Evolutionary conservation across 1,140 invertebrate species (phyloP).

Genomic region (Aphidius ervi): DNA sequence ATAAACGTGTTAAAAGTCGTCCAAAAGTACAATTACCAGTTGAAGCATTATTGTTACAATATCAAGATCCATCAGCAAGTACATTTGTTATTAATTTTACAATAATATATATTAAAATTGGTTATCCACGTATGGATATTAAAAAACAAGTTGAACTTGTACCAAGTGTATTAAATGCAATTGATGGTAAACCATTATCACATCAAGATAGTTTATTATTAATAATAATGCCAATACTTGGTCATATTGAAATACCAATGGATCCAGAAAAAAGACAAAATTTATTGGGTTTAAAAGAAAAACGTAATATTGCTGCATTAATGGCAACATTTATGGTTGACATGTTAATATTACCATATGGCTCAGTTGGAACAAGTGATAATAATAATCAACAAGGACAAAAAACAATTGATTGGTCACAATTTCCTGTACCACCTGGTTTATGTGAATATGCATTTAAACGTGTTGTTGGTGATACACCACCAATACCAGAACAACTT

Average conservation of each 20-base stretch:
- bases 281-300: constrained; percentile 57
- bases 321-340: constrained; percentile 78
- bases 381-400: constrained; percentile 28
- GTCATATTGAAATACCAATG: constrained; percentile 65
- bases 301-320: constrained; percentile 62
- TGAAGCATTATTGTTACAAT: constrained; percentile 76
- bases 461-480: constrained; percentile 70
- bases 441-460: constrained; percentile 77
- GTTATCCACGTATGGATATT: constrained; percentile 74
- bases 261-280: constrained; percentile 61
- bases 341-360: constrained; percentile 80
- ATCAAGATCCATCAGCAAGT: constrained; percentile 71
- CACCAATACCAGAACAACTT: constrained; percentile 74
- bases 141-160: constrained; percentile 74
- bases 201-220: constrained; percentile 85
- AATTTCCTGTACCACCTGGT: constrained; percentile 69
- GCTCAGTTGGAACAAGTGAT: constrained; percentile 41
- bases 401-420: constrained; percentile 43
- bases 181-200: constrained; percentile 74
- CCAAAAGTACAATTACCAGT: constrained; percentile 82
- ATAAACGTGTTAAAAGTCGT: constrained; percentile 81
- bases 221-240: constrained; percentile 74
- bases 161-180: constrained; percentile 70
- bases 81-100: constrained; percentile 90
- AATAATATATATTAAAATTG: constrained; percentile 90